A percentile compares a stretch with the other conserved stretches of the same genome.
These are phyloP conservation scores for Drosophila nr. perissopoda DNA, from an alignment of 2,888 invertebrate genomes.

Conservation along the genomic window DNA sequence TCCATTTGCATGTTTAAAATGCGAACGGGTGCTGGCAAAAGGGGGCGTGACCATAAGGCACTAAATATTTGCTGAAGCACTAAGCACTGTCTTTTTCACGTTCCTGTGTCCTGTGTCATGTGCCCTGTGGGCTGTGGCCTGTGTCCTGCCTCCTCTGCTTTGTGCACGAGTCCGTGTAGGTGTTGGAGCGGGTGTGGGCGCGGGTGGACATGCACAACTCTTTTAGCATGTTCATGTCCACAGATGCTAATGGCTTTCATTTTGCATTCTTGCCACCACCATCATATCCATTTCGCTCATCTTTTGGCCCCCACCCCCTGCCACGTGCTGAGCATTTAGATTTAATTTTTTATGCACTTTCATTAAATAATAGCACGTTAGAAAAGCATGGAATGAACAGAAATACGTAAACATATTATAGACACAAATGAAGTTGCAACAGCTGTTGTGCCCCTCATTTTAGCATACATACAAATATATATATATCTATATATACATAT, in stretches of 20 bases:
- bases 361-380: conserved; percentile 59
- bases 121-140: conserved; percentile 5
- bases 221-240: conserved; percentile 30
- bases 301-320: not conserved
- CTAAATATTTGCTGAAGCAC: conserved; percentile 57
- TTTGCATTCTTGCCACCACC: conserved; percentile 14
- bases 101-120: conserved; percentile 6
- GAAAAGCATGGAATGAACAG: conserved; percentile 6
- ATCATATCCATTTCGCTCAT: not conserved
- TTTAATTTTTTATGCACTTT: conserved; percentile 67
- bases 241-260: conserved; percentile 52
- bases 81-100: conserved; percentile 38
- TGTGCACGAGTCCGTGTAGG: conserved; percentile 1
- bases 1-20: conserved; percentile 75
- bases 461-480: not conserved
- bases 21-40: conserved; percentile 5
- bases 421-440: conserved; percentile 39
- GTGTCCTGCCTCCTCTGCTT: not conserved
- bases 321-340: conserved; percentile 53
- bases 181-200: conserved; percentile 14
- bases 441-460: conserved; percentile 27
- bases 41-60: conserved; percentile 34
- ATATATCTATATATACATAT: not conserved
- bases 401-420: conserved; percentile 5
- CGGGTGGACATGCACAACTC: conserved; percentile 9